Percentiles rank a stretch among this genome's conserved stretches.
phyloP scores from a whole-genome alignment of 2,113 vertebrate genomes.

The Procapra przewalskii region DNA sequence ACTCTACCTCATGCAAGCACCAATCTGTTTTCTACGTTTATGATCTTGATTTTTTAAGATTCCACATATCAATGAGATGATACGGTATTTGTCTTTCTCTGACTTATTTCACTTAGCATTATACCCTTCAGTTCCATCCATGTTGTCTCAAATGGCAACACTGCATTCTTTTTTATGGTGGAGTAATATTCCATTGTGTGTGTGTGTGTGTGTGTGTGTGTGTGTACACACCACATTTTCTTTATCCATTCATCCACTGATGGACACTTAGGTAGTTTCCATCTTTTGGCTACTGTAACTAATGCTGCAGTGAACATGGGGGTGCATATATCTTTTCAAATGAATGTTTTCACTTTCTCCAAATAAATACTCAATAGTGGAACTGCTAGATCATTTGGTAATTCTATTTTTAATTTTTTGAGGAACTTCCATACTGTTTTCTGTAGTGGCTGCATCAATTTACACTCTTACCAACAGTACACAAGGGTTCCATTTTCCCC shows the following conservation, averaged over 20 bases:
- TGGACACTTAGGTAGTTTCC: neutral
- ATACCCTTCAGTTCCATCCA: neutral
- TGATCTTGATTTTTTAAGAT: neutral
- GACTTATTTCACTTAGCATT: neutral
- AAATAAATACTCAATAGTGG: neutral
- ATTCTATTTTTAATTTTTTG: neutral
- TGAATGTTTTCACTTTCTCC: neutral
- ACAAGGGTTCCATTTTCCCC: neutral
- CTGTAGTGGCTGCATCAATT: neutral
- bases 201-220: rapidly evolving
- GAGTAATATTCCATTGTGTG: neutral
- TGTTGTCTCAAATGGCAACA: neutral
- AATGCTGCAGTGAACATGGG: neutral
- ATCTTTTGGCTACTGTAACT: neutral
- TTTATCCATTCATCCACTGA: neutral
- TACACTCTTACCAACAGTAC: neutral
- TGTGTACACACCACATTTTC: neutral
- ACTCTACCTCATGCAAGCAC: neutral
- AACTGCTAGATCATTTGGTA: neutral
- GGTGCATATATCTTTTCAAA: neutral
- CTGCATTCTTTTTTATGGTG: neutral
- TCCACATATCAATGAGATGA: neutral
- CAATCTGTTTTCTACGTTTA: neutral
- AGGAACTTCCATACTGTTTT: neutral
- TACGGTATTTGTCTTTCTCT: neutral